Percentiles rank a stretch among this genome's conserved stretches.
Conservation (phyloP, 2,113 vertebrate species). For the Peromyscus maniculatus region DNA sequence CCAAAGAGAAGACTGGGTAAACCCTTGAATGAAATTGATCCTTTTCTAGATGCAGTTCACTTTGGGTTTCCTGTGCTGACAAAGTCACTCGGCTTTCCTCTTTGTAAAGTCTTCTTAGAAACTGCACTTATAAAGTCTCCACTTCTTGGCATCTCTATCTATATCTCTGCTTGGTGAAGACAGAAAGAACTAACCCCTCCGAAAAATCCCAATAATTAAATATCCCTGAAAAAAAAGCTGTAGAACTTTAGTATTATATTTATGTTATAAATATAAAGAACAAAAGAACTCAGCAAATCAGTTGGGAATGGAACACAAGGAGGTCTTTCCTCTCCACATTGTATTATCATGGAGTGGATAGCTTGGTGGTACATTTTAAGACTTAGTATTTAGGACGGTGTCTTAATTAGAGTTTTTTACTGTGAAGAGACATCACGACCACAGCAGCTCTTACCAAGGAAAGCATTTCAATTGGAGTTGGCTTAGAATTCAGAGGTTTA, state of each 20-base stretch:
- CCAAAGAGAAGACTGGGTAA: neutral
- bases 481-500: neutral
- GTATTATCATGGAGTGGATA: neutral
- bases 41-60: neutral
- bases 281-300: neutral
- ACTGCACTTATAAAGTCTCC: neutral
- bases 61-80: conserved; percentile 34
- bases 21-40: neutral
- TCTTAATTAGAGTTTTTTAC: neutral
- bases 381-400: neutral
- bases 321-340: rapidly evolving
- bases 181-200: neutral
- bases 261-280: neutral
- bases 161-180: neutral
- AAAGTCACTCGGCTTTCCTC: neutral
- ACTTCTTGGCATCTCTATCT: neutral
- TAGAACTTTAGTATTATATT: neutral
- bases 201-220: conserved; percentile 14
- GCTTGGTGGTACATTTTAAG: neutral
- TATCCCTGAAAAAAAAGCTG: neutral
- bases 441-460: neutral
- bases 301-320: neutral
- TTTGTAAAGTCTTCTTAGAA: conserved; percentile 24
- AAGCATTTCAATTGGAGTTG: neutral
- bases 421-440: neutral